Evolutionary conservation across 2,113 vertebrate species (phyloP).

Genomic region (Elephas maximus): DNA sequence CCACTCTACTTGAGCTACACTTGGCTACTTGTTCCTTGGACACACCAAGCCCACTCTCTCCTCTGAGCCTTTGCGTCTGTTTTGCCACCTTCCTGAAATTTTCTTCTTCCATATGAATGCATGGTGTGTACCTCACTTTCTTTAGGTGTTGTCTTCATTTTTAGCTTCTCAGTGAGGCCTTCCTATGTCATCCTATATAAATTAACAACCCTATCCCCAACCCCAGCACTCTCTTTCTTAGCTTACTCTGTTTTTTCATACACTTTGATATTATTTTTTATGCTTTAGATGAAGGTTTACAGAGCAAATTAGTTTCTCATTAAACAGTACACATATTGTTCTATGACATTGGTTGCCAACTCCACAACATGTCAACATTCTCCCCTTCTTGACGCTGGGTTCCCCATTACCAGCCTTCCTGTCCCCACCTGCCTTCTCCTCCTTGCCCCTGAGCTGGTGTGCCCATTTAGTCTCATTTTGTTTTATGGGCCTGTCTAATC

Average conservation of each 20-base stretch:
- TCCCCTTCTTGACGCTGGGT: no score
- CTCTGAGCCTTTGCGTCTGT: background rate
- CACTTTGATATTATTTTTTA: no score
- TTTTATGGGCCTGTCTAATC: no score
- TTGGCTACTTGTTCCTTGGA: background rate
- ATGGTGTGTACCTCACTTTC: background rate
- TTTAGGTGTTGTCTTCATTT: background rate
- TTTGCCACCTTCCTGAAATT: slow-evolving; percentile 30
- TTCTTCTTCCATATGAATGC: background rate
- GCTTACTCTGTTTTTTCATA: background rate
- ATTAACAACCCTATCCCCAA: background rate
- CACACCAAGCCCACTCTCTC: background rate
- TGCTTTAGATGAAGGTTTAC: no score
- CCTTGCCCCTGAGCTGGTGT: no score
- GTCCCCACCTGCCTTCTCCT: no score
- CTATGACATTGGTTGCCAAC: no score
- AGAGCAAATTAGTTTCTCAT: no score
- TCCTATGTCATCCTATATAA: background rate
- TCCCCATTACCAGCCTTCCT: no score
- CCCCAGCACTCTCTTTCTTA: background rate
- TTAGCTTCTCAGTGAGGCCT: background rate
- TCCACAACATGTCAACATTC: no score
- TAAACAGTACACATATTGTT: no score
- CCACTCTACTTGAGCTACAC: background rate
- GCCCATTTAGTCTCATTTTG: no score